phyloP scores from a whole-genome alignment of 2,113 vertebrate genomes.

The Ifrita kowaldi region DNA sequence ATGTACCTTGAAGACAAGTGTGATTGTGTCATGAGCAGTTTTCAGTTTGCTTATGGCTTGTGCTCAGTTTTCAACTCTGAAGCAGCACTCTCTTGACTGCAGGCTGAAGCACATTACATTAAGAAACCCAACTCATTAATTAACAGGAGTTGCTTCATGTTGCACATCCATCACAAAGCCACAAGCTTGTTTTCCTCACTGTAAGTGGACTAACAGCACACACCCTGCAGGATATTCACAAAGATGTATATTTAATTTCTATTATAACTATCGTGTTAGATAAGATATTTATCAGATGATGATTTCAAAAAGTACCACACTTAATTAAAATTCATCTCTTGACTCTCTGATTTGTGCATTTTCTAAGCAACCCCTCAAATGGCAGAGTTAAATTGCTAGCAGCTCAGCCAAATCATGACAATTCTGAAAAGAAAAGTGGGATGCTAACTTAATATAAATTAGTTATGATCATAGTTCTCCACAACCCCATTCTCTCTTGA shows the following conservation, averaged over 20 bases:
- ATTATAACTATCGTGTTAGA: not conserved
- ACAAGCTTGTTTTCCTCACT: conserved; percentile 17
- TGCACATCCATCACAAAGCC: conserved; percentile 32
- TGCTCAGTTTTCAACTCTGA: not conserved
- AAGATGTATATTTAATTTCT: not conserved
- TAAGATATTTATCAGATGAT: not conserved
- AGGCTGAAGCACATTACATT: not conserved
- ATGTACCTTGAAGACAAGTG: not conserved
- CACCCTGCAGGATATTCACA: conserved; percentile 5
- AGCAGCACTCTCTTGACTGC: not conserved
- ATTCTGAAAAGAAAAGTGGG: not conserved
- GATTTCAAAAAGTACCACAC: not conserved
- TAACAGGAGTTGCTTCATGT: not conserved
- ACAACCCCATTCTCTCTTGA: not conserved
- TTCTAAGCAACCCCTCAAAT: not conserved
- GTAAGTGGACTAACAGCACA: conserved; percentile 16
- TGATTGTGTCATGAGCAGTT: not conserved
- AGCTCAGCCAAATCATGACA: not conserved
- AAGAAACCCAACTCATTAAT: conserved; percentile 44
- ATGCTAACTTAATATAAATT: not conserved
- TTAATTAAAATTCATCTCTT: not conserved
- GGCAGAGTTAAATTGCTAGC: not conserved
- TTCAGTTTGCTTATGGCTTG: not conserved
- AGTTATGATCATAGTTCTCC: not conserved
- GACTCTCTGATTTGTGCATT: not conserved